Conservation (phyloP, 2,797 vertebrate genomes). For the Sebastes flavidus region DNA sequence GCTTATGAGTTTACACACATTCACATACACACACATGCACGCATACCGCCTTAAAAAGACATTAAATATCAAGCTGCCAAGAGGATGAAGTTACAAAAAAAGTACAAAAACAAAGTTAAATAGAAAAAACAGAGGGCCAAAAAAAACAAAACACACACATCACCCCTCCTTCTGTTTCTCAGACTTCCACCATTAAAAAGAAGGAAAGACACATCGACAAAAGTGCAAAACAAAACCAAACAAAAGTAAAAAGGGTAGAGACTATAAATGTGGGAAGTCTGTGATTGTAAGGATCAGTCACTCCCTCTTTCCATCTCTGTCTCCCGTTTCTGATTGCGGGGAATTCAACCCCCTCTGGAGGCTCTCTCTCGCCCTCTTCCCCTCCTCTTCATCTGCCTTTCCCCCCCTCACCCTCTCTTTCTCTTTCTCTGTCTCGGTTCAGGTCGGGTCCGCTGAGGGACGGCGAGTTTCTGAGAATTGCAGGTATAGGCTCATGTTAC, state of each 20-base stretch:
- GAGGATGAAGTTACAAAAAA: constrained; percentile 47
- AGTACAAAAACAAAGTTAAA: constrained; percentile 51
- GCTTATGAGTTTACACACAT: neutral
- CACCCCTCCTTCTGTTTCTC: neutral
- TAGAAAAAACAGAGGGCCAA: constrained; percentile 35
- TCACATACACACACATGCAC: neutral
- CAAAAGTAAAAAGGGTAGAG: neutral
- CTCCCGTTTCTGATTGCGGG: constrained; percentile 27
- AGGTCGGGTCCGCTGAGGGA: neutral
- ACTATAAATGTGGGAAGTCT: constrained; percentile 13
- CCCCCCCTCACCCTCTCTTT: neutral
- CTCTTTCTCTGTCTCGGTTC: neutral
- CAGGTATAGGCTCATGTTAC: neutral
- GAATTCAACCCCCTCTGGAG: constrained; percentile 45
- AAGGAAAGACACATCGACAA: constrained; percentile 28
- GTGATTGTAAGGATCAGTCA: constrained; percentile 26
- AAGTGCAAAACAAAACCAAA: constrained; percentile 50
- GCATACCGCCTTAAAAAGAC: constrained; percentile 38
- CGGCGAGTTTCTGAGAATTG: neutral
- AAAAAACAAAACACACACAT: neutral
- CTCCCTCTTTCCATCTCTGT: constrained; percentile 2
- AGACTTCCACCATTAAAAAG: neutral
- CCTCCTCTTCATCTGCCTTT: neutral
- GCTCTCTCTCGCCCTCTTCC: neutral
- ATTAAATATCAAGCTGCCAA: constrained; percentile 74